Percentiles rank a stretch among this genome's conserved stretches.
Conservation (phyloP, 2,113 vertebrate genomes). For the Mormyrus lacerda region DNA sequence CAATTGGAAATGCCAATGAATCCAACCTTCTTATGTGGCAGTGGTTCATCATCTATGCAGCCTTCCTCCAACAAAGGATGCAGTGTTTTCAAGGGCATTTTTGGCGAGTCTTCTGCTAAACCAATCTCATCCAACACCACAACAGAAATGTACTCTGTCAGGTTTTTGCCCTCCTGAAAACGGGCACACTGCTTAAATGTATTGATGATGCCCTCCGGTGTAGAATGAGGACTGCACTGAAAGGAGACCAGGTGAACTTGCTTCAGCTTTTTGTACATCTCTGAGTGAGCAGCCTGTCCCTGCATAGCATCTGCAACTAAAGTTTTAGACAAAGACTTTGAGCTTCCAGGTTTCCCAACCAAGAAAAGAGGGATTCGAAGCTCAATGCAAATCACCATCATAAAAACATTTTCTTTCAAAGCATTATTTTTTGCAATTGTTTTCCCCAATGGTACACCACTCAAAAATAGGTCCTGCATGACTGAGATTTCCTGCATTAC, state of each 20-base stretch:
- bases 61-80: slow-evolving; percentile 92
- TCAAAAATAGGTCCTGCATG: slow-evolving; percentile 79
- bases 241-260: slow-evolving; percentile 91
- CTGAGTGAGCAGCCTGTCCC: slow-evolving; percentile 76
- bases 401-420: slow-evolving; percentile 92
- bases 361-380: slow-evolving; percentile 89
- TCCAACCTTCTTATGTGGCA: slow-evolving; percentile 88
- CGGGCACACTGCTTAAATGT: slow-evolving; percentile 92
- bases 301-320: slow-evolving; percentile 94
- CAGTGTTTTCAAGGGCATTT: slow-evolving; percentile 92
- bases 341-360: slow-evolving; percentile 94
- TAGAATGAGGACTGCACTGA: slow-evolving; percentile 95
- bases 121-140: slow-evolving; percentile 96
- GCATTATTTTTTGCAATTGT: slow-evolving; percentile 86
- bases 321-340: slow-evolving; percentile 94
- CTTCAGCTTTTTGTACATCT: slow-evolving; percentile 79
- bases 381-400: slow-evolving; percentile 96
- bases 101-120: slow-evolving; percentile 88
- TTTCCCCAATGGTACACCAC: slow-evolving; percentile 63
- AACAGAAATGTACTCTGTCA: slow-evolving; percentile 82
- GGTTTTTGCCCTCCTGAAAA: slow-evolving; percentile 89
- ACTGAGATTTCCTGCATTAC: slow-evolving; percentile 71
- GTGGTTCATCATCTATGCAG: slow-evolving; percentile 82
- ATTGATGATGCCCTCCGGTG: slow-evolving; percentile 88
- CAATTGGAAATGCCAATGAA: slow-evolving; percentile 96